Percentiles rank a stretch among this genome's conserved stretches.
Evolutionary conservation across 2,797 vertebrate species (phyloP).

Genomic region (Falco rusticolus): DNA sequence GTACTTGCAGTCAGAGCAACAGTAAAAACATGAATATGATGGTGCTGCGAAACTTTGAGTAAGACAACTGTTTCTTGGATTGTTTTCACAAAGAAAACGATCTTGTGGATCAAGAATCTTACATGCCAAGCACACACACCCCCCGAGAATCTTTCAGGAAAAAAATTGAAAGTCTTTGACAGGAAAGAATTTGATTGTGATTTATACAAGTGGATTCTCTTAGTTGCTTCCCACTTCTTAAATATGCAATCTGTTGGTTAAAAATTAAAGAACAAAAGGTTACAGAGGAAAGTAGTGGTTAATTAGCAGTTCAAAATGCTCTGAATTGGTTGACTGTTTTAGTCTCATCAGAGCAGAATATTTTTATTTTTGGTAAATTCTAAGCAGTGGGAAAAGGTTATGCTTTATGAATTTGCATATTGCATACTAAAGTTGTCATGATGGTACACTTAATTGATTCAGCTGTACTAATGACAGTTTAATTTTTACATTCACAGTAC

Average conservation of each 20-base stretch:
- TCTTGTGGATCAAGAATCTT: neutral
- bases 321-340: neutral
- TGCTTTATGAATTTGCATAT: slow-evolving; percentile 24
- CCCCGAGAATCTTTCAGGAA: neutral
- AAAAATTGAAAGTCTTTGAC: neutral
- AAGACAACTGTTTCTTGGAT: neutral
- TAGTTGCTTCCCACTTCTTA: neutral
- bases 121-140: neutral
- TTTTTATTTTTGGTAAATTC: neutral
- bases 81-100: neutral
- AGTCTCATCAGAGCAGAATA: neutral
- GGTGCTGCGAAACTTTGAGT: neutral
- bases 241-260: neutral
- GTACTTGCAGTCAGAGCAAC: neutral
- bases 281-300: neutral
- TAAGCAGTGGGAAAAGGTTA: neutral
- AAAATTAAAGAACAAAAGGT: slow-evolving; percentile 1
- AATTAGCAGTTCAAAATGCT: slow-evolving; percentile 2
- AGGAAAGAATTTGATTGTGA: neutral
- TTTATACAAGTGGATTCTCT: neutral
- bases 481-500: slow-evolving; percentile 23
- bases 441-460: neutral
- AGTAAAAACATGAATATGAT: neutral
- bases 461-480: neutral
- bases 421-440: neutral